Evolutionary conservation across 2,113 vertebrate species (phyloP).

Genomic region (Brienomyrus brachyistius): DNA sequence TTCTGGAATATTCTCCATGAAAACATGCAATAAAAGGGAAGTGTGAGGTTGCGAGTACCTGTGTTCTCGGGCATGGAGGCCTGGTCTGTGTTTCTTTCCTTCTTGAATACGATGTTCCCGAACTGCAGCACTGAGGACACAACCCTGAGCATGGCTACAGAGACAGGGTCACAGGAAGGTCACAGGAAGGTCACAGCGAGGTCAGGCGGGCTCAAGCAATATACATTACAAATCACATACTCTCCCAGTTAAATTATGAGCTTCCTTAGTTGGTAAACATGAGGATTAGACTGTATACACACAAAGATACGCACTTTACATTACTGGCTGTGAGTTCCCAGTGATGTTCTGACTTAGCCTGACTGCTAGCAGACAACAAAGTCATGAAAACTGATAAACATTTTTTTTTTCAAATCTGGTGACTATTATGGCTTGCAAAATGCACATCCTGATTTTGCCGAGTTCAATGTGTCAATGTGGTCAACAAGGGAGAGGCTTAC

Average conservation of each 20-base stretch:
- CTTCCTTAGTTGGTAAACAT: not conserved
- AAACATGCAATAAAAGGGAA: not conserved
- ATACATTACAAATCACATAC: not conserved
- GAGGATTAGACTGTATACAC: not conserved
- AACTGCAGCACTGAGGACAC: constrained; percentile 90
- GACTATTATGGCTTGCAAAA: not conserved
- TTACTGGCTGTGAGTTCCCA: not conserved
- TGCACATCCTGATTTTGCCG: not conserved
- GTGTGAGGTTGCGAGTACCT: constrained; percentile 48
- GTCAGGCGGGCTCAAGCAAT: not conserved
- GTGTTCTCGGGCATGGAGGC: constrained; percentile 96
- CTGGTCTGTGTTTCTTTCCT: constrained; percentile 88
- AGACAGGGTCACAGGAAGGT: not conserved
- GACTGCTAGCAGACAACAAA: not conserved
- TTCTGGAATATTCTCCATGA: not conserved
- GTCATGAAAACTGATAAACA: not conserved
- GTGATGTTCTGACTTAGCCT: not conserved
- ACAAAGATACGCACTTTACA: not conserved
- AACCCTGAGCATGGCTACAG: constrained; percentile 83
- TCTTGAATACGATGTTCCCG: constrained; percentile 88
- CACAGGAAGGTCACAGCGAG: not conserved
- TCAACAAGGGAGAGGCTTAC: too few species aligned
- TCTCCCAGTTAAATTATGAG: not conserved
- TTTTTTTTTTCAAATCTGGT: not conserved
- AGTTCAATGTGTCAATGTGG: too few species aligned